Conservation (phyloP, 2,797 vertebrate species). For the Cyprinodon diabolis region DNA sequence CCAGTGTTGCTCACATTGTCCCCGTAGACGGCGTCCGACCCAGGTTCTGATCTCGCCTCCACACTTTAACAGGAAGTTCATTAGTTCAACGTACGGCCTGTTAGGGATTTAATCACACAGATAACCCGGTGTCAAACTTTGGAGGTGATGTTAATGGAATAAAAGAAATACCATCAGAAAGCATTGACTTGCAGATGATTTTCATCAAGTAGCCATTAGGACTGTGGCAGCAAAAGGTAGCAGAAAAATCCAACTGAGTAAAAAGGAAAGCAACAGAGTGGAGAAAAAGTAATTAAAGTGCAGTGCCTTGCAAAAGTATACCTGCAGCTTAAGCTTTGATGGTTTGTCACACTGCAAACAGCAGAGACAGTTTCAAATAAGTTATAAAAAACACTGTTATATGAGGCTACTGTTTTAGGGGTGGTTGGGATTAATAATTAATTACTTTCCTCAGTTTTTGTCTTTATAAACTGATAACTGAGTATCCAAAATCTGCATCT, state of each 20-base stretch:
- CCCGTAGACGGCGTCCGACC: slow-evolving; percentile 83
- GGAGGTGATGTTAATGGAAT: not conserved
- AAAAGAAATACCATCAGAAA: not conserved
- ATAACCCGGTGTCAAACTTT: not conserved
- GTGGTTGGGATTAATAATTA: too few relatives aligned
- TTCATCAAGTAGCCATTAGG: not conserved
- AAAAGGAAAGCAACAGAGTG: too few relatives aligned
- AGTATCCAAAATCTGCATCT: too few relatives aligned
- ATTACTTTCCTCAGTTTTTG: too few relatives aligned
- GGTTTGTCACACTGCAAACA: too few relatives aligned
- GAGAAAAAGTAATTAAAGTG: too few relatives aligned
- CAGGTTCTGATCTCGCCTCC: slow-evolving; percentile 88
- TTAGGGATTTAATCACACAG: not conserved
- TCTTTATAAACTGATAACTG: too few relatives aligned
- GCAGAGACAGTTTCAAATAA: too few relatives aligned
- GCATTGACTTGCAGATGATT: not conserved
- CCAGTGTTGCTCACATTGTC: slow-evolving; percentile 93
- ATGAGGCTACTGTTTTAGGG: too few relatives aligned
- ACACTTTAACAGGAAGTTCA: slow-evolving; percentile 91
- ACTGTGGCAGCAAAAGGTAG: not conserved
- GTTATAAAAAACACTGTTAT: too few relatives aligned
- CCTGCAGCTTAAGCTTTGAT: too few relatives aligned
- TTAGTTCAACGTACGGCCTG: slow-evolving; percentile 92
- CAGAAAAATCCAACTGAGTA: not conserved
- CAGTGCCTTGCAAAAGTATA: too few relatives aligned